These are phyloP conservation scores for Odocoileus hemionus DNA, from an alignment of 2,113 vertebrate species.

Conservation along the genomic window DNA sequence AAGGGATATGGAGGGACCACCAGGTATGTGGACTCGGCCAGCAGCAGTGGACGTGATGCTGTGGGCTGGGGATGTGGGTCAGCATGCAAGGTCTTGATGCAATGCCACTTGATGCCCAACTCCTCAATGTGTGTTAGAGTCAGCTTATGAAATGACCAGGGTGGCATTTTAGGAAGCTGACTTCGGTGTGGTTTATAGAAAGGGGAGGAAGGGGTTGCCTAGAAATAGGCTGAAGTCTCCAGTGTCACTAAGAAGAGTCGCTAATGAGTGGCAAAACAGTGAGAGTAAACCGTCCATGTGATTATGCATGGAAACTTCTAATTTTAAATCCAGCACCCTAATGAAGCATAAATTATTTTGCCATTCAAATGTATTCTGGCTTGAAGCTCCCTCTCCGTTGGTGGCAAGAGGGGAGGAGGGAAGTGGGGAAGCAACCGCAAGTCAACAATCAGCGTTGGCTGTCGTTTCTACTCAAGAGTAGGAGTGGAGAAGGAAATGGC, in stretches of 20 bases:
- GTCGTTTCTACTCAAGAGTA: accelerated
- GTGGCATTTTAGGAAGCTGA: neutral
- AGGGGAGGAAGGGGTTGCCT: neutral
- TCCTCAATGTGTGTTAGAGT: neutral
- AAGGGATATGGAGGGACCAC: too few relatives aligned
- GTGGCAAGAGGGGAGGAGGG: constrained; percentile 22
- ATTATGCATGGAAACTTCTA: constrained; percentile 59
- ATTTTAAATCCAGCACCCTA: constrained; percentile 70
- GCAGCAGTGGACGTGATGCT: neutral
- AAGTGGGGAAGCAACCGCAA: neutral
- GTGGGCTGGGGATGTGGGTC: accelerated
- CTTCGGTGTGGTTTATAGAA: neutral
- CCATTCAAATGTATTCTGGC: constrained; percentile 76
- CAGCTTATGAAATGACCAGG: neutral
- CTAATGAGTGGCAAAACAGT: constrained; percentile 48
- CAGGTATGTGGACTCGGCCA: accelerated
- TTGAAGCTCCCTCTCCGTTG: constrained; percentile 19
- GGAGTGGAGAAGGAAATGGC: too few relatives aligned
- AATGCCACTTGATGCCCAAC: neutral
- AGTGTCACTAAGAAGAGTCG: neutral
- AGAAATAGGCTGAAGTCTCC: neutral
- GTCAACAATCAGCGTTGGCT: neutral
- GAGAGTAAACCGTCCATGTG: constrained; percentile 51
- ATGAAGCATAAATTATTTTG: constrained; percentile 77
- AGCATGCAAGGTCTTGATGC: neutral